Percentiles rank a stretch among this genome's conserved stretches.
Evolutionary conservation across 2,888 invertebrate species (phyloP).

Genomic region (Nasonovia ribisnigri): DNA sequence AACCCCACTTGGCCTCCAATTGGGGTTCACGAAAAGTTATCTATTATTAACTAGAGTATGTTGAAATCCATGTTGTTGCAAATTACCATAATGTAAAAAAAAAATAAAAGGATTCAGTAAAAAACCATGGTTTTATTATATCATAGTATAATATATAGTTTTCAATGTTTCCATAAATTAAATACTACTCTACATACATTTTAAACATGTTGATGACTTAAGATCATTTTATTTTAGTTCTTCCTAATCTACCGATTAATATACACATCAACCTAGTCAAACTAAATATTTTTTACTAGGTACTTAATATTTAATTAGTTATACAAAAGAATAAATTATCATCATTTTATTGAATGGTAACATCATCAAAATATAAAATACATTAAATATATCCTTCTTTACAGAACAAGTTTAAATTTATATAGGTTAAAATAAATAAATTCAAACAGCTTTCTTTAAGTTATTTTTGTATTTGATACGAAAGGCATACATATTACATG

Average conservation of each 20-base stretch:
- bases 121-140: background rate
- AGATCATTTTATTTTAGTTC: background rate
- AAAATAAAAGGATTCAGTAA: background rate
- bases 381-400: background rate
- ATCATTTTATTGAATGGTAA: background rate
- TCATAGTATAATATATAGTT: background rate
- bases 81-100: too few species aligned
- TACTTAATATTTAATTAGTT: background rate
- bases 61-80: too few species aligned
- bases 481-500: background rate
- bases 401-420: background rate
- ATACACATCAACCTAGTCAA: background rate
- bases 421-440: slow-evolving; percentile 16
- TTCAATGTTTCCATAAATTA: background rate
- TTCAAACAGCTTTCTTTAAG: background rate
- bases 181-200: background rate
- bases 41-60: background rate
- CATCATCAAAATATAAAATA: background rate
- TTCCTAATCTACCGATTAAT: background rate
- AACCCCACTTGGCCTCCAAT: background rate
- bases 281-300: background rate
- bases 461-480: background rate
- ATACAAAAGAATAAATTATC: background rate
- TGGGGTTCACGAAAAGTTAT: background rate
- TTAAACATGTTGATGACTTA: background rate